Evolutionary conservation across 37 sponge, comb jelly and placozoan genomes (phyloP), one percentile per base, ranked within the genome.

Genomic region (Spongilla lacustris): DNA sequence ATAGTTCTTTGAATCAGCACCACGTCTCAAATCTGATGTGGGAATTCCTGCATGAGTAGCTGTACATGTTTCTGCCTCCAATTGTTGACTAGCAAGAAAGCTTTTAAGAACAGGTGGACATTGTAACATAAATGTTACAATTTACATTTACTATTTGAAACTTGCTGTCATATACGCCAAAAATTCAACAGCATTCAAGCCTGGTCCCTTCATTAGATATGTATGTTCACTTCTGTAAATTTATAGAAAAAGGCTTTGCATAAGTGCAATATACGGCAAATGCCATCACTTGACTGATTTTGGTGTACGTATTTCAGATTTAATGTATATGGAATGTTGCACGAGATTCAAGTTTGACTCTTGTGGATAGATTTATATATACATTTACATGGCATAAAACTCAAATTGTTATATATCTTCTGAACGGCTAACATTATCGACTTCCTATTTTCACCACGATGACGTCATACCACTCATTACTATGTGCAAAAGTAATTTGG

Each of bases 61-160:
- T 58, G 58, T 58, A 58, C 58, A 58, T 58, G 58, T 58, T 58
- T 58, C 58, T 58, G 58, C 58, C 58, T 58, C 58, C 58, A 58
- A 13, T 58, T 58, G 58, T 58, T 58, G 14, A 58, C 12, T 58
- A 58, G 58, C 58, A 58, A 14, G 58, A 58, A 58, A 58, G 58
- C 58, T 58, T 58, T 58, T 58, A 58, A 58, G 58, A 58, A 58
- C 58, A 58, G 58, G 58, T 58, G 58, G 11, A 58, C 58, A 58
- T 58, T 58, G 58, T 58, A 58, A 58, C 58, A 58, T 58, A 17
- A 58, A 58, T 58, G 58, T 58, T 17, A 58, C 58, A 58, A 58
- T 58, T 58, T 58, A 17, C 58, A 58, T 58, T 58, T 58, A 1
- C 58, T 58, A 58, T 58, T 58, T 58, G 58, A 58, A 58, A 58